Evolutionary conservation across 2,888 invertebrate species (phyloP), one percentile per base, ranked within the genome.

Genomic region (Tinea trinotella): DNA sequence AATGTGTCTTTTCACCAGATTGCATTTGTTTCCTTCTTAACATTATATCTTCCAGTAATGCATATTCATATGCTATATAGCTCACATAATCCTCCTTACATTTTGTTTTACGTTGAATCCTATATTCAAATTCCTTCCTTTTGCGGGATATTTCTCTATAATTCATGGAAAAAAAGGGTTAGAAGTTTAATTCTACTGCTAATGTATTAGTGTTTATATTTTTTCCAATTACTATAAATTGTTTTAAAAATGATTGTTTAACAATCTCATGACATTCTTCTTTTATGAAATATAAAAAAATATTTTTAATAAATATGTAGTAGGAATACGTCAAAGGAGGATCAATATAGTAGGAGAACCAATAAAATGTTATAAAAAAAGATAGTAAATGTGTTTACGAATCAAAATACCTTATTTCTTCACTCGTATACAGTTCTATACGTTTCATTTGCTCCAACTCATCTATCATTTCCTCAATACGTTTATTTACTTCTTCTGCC

Each of bases 401-500:
- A n/a, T n/a, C n/a, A 13, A 64, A 64, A 59, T 75, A 93, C 93
- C 88, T 89, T 68, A 91, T 88, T 86, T 95, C 94, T 53, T 88
- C 88, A 55, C 89, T 87, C 6, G 89, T 86, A 66, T 92, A 93
- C 53, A 96, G 77, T 64, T 90, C 88, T 30, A 90, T 89, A 62
- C 90, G 87, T 64, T 90, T 88, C 90, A 96, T 91, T 68, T 93
- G 90, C 71, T 95, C 93, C 66, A 96, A 87, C 71, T 94, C 94
- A 58, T 91, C 91, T 64, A 94, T 88, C 88, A 93, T 90, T 59
- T 90, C 90, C 83, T 96, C 95, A 62, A 93, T 88, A 68, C 90
- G 89, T 70, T 90, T 89, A 67, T 93, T 91, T 1, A 94, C 93
- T 75, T 91, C 89, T 80, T 96, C 96, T 10, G 93, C 92, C 95